These are phyloP conservation scores for Globodera ellingtonae DNA, from an alignment of 1,140 invertebrate genomes.

Conservation along the genomic window DNA sequence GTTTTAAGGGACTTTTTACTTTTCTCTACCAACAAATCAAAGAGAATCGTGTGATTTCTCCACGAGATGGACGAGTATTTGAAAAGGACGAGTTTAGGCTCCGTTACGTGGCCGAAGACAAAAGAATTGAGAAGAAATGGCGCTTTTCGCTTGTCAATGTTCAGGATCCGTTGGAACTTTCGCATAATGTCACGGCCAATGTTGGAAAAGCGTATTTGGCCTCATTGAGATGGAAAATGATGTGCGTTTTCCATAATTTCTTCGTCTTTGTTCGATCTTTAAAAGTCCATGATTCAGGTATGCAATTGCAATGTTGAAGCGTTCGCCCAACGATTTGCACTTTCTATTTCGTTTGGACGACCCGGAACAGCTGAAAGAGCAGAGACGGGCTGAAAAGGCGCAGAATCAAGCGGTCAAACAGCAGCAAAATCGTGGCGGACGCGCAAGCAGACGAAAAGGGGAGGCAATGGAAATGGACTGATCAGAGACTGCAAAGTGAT, in stretches of 20 bases:
- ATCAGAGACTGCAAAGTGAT: background rate
- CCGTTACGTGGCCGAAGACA: conserved; percentile 23
- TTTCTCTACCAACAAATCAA: conserved; percentile 33
- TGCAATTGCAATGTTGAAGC: conserved; percentile 24
- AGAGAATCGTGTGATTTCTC: conserved; percentile 24
- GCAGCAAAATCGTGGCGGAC: background rate
- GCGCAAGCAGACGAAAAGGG: background rate
- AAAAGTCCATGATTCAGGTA: conserved; percentile 1
- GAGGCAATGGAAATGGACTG: conserved; percentile 6
- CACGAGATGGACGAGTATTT: conserved; percentile 31
- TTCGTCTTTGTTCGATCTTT: background rate
- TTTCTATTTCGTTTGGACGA: conserved; percentile 16
- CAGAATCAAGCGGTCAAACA: conserved; percentile 8
- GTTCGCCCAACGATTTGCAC: conserved; percentile 4
- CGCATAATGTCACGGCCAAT: conserved; percentile 46
- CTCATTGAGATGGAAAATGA: conserved; percentile 34
- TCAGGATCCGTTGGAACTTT: conserved; percentile 49
- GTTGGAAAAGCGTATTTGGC: conserved; percentile 27
- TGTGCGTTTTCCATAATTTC: conserved; percentile 18
- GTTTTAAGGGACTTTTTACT: conserved; percentile 41
- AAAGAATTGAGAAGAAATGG: conserved; percentile 34
- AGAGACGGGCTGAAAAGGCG: conserved; percentile 8
- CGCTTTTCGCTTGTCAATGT: conserved; percentile 46
- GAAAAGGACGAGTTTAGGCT: conserved; percentile 33
- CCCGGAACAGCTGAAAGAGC: background rate